Percentiles rank a stretch among this genome's conserved stretches.
Evolutionary conservation across 1,140 invertebrate species (phyloP).

Genomic region (Atta texana): DNA sequence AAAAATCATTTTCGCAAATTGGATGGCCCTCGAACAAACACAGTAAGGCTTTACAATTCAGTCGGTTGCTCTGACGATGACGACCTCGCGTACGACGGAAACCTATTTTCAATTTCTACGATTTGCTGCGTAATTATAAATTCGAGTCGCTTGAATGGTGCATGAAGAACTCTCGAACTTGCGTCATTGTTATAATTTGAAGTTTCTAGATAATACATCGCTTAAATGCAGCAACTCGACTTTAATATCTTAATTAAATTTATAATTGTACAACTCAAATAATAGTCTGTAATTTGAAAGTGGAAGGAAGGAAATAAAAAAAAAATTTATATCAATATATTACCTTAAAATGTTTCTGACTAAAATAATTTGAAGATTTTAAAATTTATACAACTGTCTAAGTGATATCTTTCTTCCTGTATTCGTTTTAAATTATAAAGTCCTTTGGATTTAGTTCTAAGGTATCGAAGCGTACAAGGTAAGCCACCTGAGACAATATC

Average conservation of each 20-base stretch:
- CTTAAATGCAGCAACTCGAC: background rate
- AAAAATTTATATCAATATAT: background rate
- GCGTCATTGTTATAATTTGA: conserved; percentile 15
- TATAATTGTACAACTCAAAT: conserved; percentile 1
- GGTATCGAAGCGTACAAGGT: background rate
- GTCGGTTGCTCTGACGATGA: background rate
- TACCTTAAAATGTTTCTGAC: background rate
- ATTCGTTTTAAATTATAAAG: background rate
- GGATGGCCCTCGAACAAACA: conserved; percentile 22
- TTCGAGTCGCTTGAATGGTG: conserved; percentile 8
- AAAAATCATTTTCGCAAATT: conserved; percentile 64
- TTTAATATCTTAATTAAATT: conserved; percentile 24
- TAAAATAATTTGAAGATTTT: background rate
- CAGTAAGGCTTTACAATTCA: background rate
- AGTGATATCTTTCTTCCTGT: background rate
- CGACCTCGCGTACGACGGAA: background rate
- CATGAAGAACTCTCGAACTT: conserved; percentile 24
- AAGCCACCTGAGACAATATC: conserved; percentile 3
- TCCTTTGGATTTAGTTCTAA: background rate
- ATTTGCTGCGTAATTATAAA: conserved; percentile 41
- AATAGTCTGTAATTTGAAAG: background rate
- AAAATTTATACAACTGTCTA: background rate
- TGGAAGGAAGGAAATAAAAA: background rate
- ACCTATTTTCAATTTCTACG: conserved; percentile 35
- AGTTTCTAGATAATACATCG: conserved; percentile 9